Evolutionary conservation across 2,888 invertebrate genomes (phyloP).

Genomic region (Sylvicola cinctus): DNA sequence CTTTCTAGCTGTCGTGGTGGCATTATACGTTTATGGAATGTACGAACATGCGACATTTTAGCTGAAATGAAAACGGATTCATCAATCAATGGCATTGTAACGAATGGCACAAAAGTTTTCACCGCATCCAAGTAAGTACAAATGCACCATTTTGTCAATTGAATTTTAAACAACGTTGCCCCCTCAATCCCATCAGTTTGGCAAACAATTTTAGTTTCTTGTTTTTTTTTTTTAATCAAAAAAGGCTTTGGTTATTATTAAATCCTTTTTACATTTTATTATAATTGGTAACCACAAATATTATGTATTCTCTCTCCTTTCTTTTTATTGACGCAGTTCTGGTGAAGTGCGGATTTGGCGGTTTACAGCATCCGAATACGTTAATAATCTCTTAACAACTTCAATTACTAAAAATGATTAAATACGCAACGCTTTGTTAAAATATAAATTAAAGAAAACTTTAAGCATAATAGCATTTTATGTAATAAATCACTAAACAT

Average conservation of each 20-base stretch:
- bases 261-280: conserved; percentile 1
- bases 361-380: conserved; percentile 12
- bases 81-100: conserved; percentile 45
- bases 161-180: not conserved
- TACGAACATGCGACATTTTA: conserved; percentile 38
- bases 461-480: too few relatives aligned
- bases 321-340: conserved; percentile 8
- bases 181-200: not conserved
- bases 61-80: conserved; percentile 47
- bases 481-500: too few relatives aligned
- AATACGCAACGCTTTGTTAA: too few relatives aligned
- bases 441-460: too few relatives aligned
- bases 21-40: conserved; percentile 53
- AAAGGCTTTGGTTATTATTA: conserved; percentile 1
- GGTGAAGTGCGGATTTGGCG: conserved; percentile 18
- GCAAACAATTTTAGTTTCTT: not conserved
- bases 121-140: conserved; percentile 63
- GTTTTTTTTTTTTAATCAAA: too few relatives aligned
- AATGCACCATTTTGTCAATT: not conserved
- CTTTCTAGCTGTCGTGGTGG: conserved; percentile 61
- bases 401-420: too few relatives aligned
- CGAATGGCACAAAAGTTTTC: conserved; percentile 44
- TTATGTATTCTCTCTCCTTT: conserved; percentile 1
- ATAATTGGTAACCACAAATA: not conserved
- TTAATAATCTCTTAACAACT: too few relatives aligned